A percentile compares a stretch with the other conserved stretches of the same genome.
phyloP scores from a whole-genome alignment of 1,140 invertebrate species.

The Zaprionus kolodkinae region DNA sequence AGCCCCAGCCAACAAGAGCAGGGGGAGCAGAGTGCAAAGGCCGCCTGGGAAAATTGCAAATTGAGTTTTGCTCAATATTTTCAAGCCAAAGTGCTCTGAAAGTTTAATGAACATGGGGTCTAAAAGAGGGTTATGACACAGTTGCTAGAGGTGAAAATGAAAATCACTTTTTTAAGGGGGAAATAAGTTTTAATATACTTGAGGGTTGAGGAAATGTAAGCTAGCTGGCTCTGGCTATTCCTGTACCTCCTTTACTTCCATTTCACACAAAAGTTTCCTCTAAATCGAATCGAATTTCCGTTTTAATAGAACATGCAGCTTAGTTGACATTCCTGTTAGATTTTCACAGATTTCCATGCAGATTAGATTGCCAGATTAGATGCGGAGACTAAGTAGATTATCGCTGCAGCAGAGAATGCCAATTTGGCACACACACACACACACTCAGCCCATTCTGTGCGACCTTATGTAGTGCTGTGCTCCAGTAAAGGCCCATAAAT shows the following conservation, averaged over 20 bases:
- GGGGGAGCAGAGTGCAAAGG: conserved; percentile 34
- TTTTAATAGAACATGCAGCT: background rate
- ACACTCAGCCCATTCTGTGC: background rate
- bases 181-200: no score
- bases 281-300: background rate
- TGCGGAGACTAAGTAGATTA: conserved; percentile 2
- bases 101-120: background rate
- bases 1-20: conserved; percentile 14
- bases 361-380: conserved; percentile 7
- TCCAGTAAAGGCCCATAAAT: conserved; percentile 51
- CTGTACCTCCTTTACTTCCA: background rate
- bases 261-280: background rate
- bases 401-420: background rate
- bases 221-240: no score
- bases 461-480: conserved; percentile 12
- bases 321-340: background rate
- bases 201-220: no score
- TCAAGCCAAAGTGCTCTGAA: background rate
- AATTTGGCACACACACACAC: background rate
- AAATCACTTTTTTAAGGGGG: no score
- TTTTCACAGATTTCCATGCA: background rate
- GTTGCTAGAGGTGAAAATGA: background rate
- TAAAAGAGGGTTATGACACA: background rate
- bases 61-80: conserved; percentile 8
- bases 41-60: conserved; percentile 23